A percentile compares a stretch with the other conserved stretches of the same genome.
phyloP scores from a whole-genome alignment of 2,797 vertebrate species.

The Cheirogaleus major region DNA sequence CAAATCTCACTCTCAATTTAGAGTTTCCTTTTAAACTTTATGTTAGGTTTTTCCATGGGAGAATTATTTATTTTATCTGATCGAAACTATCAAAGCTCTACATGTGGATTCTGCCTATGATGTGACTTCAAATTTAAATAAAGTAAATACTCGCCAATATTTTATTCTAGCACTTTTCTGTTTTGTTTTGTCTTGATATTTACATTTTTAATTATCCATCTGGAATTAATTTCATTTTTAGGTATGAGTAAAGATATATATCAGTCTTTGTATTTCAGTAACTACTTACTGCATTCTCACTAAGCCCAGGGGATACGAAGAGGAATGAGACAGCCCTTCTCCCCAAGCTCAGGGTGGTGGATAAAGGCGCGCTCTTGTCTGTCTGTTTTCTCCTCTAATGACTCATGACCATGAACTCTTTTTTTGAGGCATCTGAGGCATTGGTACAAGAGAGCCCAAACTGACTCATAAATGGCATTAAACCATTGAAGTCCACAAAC shows the following conservation, averaged over 20 bases:
- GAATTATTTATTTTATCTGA: background rate
- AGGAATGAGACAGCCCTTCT: background rate
- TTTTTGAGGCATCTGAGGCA: background rate
- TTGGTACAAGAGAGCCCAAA: background rate
- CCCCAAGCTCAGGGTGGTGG: background rate
- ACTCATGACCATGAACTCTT: background rate
- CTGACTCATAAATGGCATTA: background rate
- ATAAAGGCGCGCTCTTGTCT: background rate
- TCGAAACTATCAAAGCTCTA: background rate
- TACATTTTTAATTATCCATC: background rate
- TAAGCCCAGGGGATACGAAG: background rate
- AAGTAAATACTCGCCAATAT: background rate
- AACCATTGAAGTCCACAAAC: background rate
- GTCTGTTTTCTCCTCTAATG: background rate
- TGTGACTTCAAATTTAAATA: background rate
- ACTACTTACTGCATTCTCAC: background rate
- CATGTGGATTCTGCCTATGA: background rate
- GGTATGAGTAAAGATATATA: background rate
- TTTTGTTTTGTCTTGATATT: background rate
- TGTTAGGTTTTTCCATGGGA: background rate
- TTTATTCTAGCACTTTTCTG: constrained; percentile 9
- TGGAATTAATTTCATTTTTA: constrained; percentile 42
- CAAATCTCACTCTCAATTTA: background rate
- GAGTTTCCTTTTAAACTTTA: background rate
- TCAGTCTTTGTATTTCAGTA: background rate